Evolutionary conservation across 2,113 vertebrate genomes (phyloP).

Genomic region (Mesembrinibis cayennensis): DNA sequence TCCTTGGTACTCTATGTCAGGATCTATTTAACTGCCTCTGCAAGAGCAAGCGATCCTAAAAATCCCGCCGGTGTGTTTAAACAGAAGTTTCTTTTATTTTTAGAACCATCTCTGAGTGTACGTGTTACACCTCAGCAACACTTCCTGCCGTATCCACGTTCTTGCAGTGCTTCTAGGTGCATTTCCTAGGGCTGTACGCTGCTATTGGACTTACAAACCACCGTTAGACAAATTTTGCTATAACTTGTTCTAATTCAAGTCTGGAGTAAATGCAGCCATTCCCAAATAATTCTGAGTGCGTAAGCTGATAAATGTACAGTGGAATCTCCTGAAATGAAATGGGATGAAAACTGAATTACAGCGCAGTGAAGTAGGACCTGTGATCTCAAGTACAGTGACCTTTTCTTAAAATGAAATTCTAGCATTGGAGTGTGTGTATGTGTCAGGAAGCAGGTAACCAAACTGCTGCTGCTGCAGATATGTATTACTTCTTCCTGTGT

Average conservation of each 20-base stretch:
- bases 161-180: neutral
- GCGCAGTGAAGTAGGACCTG: neutral
- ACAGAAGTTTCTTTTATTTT: slow-evolving; percentile 11
- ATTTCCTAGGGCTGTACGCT: neutral
- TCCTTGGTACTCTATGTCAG: slow-evolving; percentile 20
- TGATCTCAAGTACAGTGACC: neutral
- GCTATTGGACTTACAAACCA: neutral
- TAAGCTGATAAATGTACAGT: neutral
- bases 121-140: neutral
- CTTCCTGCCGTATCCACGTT: neutral
- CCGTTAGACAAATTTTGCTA: neutral
- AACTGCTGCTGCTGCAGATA: neutral
- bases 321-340: neutral
- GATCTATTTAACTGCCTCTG: slow-evolving; percentile 22
- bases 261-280: neutral
- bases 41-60: neutral
- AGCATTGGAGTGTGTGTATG: neutral
- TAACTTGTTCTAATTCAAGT: neutral
- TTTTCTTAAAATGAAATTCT: neutral
- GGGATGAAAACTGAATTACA: neutral
- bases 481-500: neutral
- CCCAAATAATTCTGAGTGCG: neutral
- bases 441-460: neutral
- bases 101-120: neutral
- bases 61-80: neutral